A percentile compares a stretch with the other conserved stretches of the same genome.
Evolutionary conservation across 2,113 vertebrate genomes (phyloP).

Genomic region (Ctenomys sociabilis): DNA sequence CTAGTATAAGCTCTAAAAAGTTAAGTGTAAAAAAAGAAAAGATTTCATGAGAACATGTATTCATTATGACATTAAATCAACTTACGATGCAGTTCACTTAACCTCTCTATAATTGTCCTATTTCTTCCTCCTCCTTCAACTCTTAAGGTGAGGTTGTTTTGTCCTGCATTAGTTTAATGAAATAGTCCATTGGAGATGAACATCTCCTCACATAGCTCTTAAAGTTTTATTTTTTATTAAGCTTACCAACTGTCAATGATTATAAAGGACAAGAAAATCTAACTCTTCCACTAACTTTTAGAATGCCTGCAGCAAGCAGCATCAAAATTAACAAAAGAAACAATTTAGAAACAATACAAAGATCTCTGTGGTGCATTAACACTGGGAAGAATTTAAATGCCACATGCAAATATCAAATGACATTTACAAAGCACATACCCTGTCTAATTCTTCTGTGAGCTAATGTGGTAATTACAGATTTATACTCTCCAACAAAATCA

Average conservation of each 20-base stretch:
- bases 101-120: neutral
- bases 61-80: neutral
- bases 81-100: neutral
- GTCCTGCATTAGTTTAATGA: constrained; percentile 54
- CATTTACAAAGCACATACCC: constrained; percentile 75
- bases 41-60: neutral
- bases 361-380: constrained; percentile 50
- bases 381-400: constrained; percentile 59
- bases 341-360: constrained; percentile 60
- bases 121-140: neutral
- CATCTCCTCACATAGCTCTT: constrained; percentile 25
- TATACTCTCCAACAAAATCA: constrained; percentile 65
- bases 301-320: constrained; percentile 39
- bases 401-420: constrained; percentile 72
- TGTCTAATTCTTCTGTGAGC: constrained; percentile 66
- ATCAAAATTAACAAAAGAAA: constrained; percentile 71
- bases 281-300: constrained; percentile 51
- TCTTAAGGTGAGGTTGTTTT: constrained; percentile 20
- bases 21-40: neutral
- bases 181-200: constrained; percentile 32
- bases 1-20: neutral
- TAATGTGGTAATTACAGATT: constrained; percentile 73
- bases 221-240: constrained; percentile 40
- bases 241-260: constrained; percentile 50
- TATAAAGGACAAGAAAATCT: constrained; percentile 49